Evolutionary conservation across 1,140 invertebrate species (phyloP), one percentile per base, ranked within the genome.

Genomic region (Atta colombica): DNA sequence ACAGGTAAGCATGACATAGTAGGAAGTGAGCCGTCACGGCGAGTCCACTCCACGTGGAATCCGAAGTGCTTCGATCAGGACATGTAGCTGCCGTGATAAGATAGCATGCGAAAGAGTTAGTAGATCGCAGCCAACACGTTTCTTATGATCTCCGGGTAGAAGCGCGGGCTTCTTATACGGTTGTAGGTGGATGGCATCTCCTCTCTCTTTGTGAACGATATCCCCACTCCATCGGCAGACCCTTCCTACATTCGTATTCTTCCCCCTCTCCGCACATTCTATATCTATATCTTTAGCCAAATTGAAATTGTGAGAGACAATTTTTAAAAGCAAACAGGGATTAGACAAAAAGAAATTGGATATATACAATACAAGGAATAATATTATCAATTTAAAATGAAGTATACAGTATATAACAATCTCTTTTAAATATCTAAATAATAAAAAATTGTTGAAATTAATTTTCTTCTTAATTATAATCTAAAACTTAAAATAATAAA

Each of bases 111-210:
- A 31, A 18, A 7, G 10, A 86, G 81, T 6, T 58, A 51, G 87
- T 61, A n/a, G 12, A 0, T 3, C 28, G 21, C 2, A 2, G 39
- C 45, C 77, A 85, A 39, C 72, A 58, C 0, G 31, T 1, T 0
- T 21, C 49, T 68, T 65, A 87, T 95, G 87, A 45, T 93, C 77
- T 58, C 93, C 94, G 93, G 89, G 75, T 95, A 95, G 87, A 94
- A 94, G 93, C 94, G 95, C 95, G 95, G 94, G 94, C 94, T 95
- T 93, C 93, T 94, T 95, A 94, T 94, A 94, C 94, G 94, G 93
- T 95, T 95, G 94, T 95, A 93, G 94, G 93, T 92, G 92, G 93
- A 92, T 91, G 85, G 87, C 87, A 90, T 90, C 65, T 68, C 90
- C 85, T 92, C 84, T 92, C 86, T 90, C 77, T 75, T 69, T 65